Evolutionary conservation across 1,140 invertebrate species (phyloP).

Genomic region (Trichogramma pretiosum): DNA sequence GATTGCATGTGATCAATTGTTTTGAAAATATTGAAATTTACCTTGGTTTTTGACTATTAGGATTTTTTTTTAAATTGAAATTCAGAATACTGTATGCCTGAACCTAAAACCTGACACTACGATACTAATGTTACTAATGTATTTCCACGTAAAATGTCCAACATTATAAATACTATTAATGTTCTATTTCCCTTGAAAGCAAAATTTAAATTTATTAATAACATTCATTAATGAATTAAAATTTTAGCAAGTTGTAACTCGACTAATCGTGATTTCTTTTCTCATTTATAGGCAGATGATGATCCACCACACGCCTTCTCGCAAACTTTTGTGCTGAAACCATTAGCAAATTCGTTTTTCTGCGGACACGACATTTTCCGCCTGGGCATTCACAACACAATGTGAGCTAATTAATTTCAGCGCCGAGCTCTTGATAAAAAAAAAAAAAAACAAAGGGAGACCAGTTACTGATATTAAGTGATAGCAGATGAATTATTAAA

Average conservation of each 20-base stretch:
- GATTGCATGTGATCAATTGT: too few relatives aligned
- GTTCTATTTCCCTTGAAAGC: too few relatives aligned
- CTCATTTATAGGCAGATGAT: constrained; percentile 75
- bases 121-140: neutral
- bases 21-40: neutral
- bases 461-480: constrained; percentile 12
- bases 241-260: neutral
- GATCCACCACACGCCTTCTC: constrained; percentile 86
- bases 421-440: constrained; percentile 9
- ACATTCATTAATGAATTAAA: neutral
- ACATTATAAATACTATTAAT: neutral
- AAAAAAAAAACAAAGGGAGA: too few relatives aligned
- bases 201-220: neutral
- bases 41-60: neutral
- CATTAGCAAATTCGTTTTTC: constrained; percentile 72
- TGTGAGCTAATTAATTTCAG: constrained; percentile 8
- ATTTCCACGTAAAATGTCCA: neutral
- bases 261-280: neutral
- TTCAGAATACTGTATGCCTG: neutral
- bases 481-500: too few relatives aligned
- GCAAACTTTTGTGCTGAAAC: constrained; percentile 84
- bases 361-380: constrained; percentile 90
- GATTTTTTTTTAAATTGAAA: neutral
- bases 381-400: constrained; percentile 74
- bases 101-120: neutral